Evolutionary conservation across 2,888 invertebrate species (phyloP), one percentile per base, ranked within the genome.

Genomic region (Clostera curtula): DNA sequence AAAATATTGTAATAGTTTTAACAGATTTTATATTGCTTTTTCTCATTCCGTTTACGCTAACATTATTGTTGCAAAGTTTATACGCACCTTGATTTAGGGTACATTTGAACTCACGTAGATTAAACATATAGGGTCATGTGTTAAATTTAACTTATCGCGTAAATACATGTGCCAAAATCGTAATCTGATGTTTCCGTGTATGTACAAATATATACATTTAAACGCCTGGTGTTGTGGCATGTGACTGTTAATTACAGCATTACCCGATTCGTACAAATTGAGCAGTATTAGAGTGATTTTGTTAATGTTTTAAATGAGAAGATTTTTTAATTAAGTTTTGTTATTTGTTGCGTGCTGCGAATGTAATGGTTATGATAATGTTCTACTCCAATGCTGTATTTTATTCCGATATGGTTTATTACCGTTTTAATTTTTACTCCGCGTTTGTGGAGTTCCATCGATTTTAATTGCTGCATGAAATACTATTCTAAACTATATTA

Each of bases 221-320:
- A n/a, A n/a, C n/a, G n/a, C 38, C 36, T 55, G 60, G 59, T 68
- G 62, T 68, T 64, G 65, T 68, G 65, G 67, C 61, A 63, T 57
- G 67, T 63, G 62, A 65, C 63, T 58, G 56, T 57, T 62, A 47
- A 61, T 63, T 68, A 61, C 57, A 66, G 66, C 61, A 67, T 75
- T 75, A 76, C 75, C 73, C 75, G 73, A 76, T 79, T 77, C 74
- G 83, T 83, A 82, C 83, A 83, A 82, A 83, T 76, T 71, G 71
- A 60, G 77, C 82, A 83, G 83, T 83, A 83, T 83, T 83, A 83
- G 72, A 76, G 80, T 82, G 82, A 82, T 83, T 83, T 80, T 80
- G 80, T 83, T 82, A 83, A 83, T 74, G 80, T 79, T 82, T 71
- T 79, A 71, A 77, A 71, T 70, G 73, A 74, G 54, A 67, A 51